These are phyloP conservation scores for Herpetotheres cachinnans DNA, from an alignment of 2,113 vertebrate species.

Conservation along the genomic window DNA sequence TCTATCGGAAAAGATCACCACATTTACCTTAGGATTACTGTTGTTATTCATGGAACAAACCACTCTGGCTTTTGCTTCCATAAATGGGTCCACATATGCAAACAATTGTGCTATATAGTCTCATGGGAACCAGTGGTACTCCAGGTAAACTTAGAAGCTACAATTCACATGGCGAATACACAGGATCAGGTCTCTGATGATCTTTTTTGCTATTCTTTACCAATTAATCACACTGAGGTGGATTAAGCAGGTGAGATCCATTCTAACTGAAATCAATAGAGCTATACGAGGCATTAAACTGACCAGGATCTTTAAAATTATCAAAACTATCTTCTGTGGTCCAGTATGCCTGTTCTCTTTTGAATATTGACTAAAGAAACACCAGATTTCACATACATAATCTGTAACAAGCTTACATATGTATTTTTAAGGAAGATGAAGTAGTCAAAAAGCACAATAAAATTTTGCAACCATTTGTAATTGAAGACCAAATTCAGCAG, in stretches of 20 bases:
- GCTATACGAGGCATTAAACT: background rate
- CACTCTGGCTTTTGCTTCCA: background rate
- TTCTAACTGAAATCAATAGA: background rate
- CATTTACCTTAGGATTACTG: background rate
- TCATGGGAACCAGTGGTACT: background rate
- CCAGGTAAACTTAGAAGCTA: background rate
- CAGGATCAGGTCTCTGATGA: background rate
- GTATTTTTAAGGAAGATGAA: background rate
- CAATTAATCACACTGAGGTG: background rate
- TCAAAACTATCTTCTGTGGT: background rate
- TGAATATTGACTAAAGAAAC: background rate
- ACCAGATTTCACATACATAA: background rate
- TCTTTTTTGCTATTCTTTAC: background rate
- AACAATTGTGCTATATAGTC: background rate
- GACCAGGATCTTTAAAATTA: background rate
- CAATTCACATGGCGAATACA: background rate
- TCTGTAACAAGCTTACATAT: background rate
- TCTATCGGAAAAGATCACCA: background rate
- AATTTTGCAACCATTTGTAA: background rate
- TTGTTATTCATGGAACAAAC: background rate
- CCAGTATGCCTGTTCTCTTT: background rate
- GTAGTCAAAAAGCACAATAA: background rate
- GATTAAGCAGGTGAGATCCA: background rate
- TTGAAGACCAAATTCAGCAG: background rate
- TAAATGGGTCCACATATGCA: background rate